Evolutionary conservation across 2,797 vertebrate genomes (phyloP), one percentile per base, ranked within the genome.

Genomic region (Nyctibius grandis): DNA sequence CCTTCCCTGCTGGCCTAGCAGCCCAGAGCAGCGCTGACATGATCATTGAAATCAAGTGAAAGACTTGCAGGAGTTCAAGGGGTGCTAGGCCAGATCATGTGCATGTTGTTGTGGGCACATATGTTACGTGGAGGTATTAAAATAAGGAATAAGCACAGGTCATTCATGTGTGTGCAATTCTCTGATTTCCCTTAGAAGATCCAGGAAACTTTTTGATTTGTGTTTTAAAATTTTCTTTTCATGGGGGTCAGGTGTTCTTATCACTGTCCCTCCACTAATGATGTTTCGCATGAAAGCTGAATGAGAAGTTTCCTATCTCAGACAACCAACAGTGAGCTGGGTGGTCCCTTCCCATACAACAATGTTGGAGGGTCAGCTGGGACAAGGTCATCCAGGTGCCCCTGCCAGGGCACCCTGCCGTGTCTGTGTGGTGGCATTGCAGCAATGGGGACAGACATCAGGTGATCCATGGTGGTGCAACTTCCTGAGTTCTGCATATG

Each of bases 331-430:
- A 60, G 47, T n/a, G 38, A 57, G 14, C 14, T 57, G 51, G 15
- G 17, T 2, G 3, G 4, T 65, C 8, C 5, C 29, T 18, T 83
- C 34, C 36, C 6, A 6, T 21, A 38, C 11, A 72, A 21, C 10
- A 67, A 2, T 1, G 3, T 0, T 70, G 48, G 36, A 53, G 20
- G 21, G 31, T 50, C 38, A 26, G 5, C 10, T 3, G 2, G 50
- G 60, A 57, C 33, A 47, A 85, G 12, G 38, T 4, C 26, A 68
- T 28, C 12, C 45, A 78, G 31, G n/a, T 72, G 48, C 11, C 48
- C 15, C 53, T 64, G 40, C 14, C 74, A 74, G 23, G 34, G 18
- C 34, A 53, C 14, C 2, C 11, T 80, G 64, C 18, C 36, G 10
- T 2, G 4, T 28, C 48, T 73, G 13, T 63, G 25, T 67, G 64